Conservation (phyloP, 2,113 vertebrate genomes). For the Pterocles burchelli region DNA sequence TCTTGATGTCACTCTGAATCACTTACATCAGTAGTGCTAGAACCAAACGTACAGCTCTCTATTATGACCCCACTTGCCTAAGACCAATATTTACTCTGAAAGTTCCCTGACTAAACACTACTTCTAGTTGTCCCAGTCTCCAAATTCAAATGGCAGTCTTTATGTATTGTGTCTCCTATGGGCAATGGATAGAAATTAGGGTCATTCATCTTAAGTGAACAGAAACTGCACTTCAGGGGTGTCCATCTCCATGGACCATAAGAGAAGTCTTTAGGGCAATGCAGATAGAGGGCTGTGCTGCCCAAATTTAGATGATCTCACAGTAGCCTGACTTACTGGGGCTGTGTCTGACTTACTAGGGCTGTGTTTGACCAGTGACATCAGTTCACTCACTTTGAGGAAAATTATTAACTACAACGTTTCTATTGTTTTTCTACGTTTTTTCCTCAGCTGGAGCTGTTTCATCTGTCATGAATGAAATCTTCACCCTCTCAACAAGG, state of each 20-base stretch:
- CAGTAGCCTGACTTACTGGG: neutral
- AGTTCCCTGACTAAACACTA: neutral
- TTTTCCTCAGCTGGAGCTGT: constrained; percentile 43
- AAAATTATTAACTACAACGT: neutral
- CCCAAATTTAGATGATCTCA: neutral
- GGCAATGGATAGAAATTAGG: neutral
- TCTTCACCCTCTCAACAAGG: constrained; percentile 66
- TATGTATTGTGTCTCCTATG: neutral
- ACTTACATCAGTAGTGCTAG: neutral
- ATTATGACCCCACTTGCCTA: neutral
- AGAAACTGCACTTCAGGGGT: neutral
- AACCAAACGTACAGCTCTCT: neutral
- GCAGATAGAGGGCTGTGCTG: neutral
- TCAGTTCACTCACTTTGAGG: neutral
- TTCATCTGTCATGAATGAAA: constrained; percentile 45
- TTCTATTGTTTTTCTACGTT: neutral
- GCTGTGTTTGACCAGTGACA: neutral
- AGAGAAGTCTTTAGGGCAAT: neutral
- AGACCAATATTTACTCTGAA: neutral
- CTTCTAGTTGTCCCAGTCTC: neutral
- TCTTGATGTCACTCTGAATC: neutral
- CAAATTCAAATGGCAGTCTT: neutral
- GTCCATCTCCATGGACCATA: neutral
- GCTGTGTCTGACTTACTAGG: neutral
- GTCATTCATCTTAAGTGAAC: neutral